Base-by-base conservation (phyloP, 2,797 vertebrate species). In the Melanogrammus aeglefinus region DNA sequence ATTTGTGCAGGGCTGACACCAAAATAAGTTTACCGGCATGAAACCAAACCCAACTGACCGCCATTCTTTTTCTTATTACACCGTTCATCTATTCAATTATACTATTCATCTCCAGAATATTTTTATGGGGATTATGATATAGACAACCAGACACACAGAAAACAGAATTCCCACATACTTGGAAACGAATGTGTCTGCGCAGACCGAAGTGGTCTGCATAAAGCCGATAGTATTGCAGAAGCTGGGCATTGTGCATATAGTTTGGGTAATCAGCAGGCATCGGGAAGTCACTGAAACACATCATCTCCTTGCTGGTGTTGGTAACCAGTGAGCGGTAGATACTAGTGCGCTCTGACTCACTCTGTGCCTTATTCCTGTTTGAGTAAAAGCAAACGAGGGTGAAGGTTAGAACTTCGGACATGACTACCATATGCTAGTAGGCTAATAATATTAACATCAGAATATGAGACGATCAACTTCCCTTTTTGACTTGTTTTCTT, bases 231-330 rank as follows among this genome's bases (percentile, higher is more conserved):
- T 99, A 98, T 21, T 95, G 86, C 79, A 97, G 79, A 74, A 97
- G 80, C 81, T 92, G 87, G 47, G 94, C 92, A 85, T 97, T 92
- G 85, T 94, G 95, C 95, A 97, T 94, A 90, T 89, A 98, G 94
- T 97, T 98, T 47, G 97, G 96, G 80, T 90, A 98, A 73, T 96
- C 82, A 0, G 90, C 94, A 0, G 96, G 96, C 87, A 97, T 93
- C 39, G 94, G 96, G 63, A 95, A 98, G 80, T 99, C 96, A 1
- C 96, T 99, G 92, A 94, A 98, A 88, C 96, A 97, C 96, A 96
- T 97, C 92, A 97, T 96, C 89, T 98, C 97, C 87, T 99, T 99
- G 76, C 96, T 98, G 14, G 96, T 95, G 85, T 99, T 99, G 86
- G 91, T 92, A 82, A 96, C 91, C 81, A 98, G 88, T 0, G 96